Percentiles rank a stretch among this genome's conserved stretches.
These are phyloP conservation scores for Enoplosus armatus DNA, from an alignment of 2,797 vertebrate species.

Conservation along the genomic window DNA sequence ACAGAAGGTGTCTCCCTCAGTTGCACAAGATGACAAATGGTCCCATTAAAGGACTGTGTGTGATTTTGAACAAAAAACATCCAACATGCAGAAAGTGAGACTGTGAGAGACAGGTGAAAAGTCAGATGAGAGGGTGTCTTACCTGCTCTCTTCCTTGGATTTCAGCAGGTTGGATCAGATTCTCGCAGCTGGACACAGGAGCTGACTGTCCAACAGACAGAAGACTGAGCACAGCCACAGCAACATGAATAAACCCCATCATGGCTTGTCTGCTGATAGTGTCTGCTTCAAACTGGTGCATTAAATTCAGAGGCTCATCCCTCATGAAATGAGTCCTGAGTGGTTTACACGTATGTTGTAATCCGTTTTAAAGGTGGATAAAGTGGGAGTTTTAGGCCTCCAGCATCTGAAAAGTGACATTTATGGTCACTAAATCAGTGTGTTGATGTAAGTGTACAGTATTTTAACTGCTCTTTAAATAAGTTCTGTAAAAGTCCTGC, in stretches of 20 bases:
- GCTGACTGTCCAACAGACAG: constrained; percentile 52
- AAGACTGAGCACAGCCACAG: constrained; percentile 42
- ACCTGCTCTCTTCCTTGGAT: constrained; percentile 53
- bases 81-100: too few species aligned
- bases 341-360: constrained; percentile 26
- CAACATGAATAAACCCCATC: constrained; percentile 36
- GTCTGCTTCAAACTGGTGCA: not conserved
- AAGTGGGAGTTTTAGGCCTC: not conserved
- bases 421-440: not conserved
- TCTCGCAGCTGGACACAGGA: constrained; percentile 59
- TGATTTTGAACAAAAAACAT: too few species aligned
- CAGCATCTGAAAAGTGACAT: not conserved
- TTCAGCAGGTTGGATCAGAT: constrained; percentile 20
- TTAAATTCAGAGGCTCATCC: not conserved
- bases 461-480: too few species aligned
- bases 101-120: not conserved
- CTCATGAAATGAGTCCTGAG: not conserved
- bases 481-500: too few species aligned
- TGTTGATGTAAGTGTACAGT: too few species aligned
- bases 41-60: too few species aligned
- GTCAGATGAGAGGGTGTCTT: not conserved
- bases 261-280: not conserved
- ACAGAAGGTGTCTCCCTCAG: not conserved
- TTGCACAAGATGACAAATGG: not conserved
- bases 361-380: not conserved